phyloP scores from a whole-genome alignment of 2,113 vertebrate genomes.

The Rattus rattus region DNA sequence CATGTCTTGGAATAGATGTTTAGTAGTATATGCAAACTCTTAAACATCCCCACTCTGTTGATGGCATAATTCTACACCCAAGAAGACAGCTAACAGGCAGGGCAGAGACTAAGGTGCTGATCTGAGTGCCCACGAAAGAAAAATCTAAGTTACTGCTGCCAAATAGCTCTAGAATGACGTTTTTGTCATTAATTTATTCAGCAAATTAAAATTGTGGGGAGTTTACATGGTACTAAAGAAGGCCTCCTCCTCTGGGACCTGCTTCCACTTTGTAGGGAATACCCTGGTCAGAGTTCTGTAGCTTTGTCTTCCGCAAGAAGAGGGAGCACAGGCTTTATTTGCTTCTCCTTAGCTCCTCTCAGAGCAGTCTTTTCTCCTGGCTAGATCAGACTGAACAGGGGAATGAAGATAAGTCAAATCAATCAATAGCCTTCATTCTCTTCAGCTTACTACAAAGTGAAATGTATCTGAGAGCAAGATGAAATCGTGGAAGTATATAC shows the following conservation, averaged over 20 bases:
- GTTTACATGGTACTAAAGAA: background rate
- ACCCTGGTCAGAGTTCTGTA: background rate
- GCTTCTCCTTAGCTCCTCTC: background rate
- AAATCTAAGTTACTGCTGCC: background rate
- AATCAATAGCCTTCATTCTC: background rate
- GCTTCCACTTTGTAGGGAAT: background rate
- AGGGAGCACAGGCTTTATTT: background rate
- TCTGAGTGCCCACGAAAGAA: background rate
- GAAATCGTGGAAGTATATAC: conserved; percentile 13
- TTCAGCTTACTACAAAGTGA: background rate
- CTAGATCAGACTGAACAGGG: background rate
- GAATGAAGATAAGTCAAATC: background rate
- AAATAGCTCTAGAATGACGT: background rate
- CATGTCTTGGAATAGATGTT: background rate
- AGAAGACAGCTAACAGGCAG: background rate
- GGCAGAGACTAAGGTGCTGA: background rate
- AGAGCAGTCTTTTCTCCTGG: background rate
- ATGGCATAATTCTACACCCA: background rate
- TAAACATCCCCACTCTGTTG: background rate
- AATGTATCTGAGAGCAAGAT: background rate
- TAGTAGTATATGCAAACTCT: background rate
- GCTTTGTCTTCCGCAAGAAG: background rate
- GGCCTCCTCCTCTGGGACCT: background rate
- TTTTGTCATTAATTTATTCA: background rate
- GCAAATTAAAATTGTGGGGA: background rate